phyloP scores from a whole-genome alignment of 2,888 invertebrate species.

The Protula sp. region DNA sequence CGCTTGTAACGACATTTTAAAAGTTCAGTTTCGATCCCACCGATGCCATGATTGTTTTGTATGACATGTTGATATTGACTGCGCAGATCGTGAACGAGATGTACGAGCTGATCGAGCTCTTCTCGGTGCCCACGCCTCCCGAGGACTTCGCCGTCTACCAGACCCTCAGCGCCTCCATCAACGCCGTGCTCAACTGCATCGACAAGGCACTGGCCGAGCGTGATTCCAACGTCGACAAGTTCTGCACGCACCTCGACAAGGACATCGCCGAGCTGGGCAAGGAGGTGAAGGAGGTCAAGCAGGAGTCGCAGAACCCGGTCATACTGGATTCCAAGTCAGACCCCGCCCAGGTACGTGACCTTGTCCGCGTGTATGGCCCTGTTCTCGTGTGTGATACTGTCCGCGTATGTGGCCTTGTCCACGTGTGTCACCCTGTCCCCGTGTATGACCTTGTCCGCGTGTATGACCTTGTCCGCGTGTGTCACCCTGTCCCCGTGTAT shows the following conservation, averaged over 20 bases:
- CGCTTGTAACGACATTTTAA: too few relatives aligned
- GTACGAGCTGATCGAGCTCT: constrained; percentile 78
- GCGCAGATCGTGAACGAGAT: constrained; percentile 73
- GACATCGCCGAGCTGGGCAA: constrained; percentile 71
- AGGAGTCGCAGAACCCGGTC: constrained; percentile 69
- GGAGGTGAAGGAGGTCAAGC: constrained; percentile 68
- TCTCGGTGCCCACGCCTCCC: constrained; percentile 66
- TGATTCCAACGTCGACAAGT: constrained; percentile 65
- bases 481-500: too few relatives aligned
- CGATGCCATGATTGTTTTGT: too few relatives aligned
- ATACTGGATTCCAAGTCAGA: constrained; percentile 70
- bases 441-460: too few relatives aligned
- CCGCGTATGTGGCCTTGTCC: too few relatives aligned
- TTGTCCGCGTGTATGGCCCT: too few relatives aligned
- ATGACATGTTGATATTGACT: too few relatives aligned
- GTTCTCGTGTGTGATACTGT: too few relatives aligned
- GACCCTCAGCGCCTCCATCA: constrained; percentile 50
- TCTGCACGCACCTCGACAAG: constrained; percentile 70
- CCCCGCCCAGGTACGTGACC: constrained; percentile 61
- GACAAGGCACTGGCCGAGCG: constrained; percentile 68
- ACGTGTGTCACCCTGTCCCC: too few relatives aligned
- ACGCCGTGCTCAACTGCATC: constrained; percentile 63
- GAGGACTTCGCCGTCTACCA: constrained; percentile 61
- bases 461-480: too few relatives aligned
- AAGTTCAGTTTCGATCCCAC: too few relatives aligned